Evolutionary conservation across 2,113 vertebrate species (phyloP).

Genomic region (Passer domesticus): DNA sequence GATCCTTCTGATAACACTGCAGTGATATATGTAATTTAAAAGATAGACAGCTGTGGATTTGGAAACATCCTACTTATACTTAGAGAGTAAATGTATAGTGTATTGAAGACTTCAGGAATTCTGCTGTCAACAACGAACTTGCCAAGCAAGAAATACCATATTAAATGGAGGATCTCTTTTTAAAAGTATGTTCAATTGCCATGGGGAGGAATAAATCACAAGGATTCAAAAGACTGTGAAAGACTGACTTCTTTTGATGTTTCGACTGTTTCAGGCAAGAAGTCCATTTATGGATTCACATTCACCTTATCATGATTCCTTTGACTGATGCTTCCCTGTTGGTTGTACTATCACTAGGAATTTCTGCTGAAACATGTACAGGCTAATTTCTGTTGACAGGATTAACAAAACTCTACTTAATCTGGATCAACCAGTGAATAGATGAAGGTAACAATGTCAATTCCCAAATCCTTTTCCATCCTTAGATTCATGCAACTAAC

Average conservation of each 20-base stretch:
- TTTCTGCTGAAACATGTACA: background rate
- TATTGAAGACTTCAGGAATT: background rate
- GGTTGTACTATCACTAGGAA: background rate
- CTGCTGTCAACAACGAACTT: background rate
- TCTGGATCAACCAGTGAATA: background rate
- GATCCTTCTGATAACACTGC: background rate
- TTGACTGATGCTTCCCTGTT: background rate
- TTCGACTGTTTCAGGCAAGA: background rate
- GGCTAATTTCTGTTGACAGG: background rate
- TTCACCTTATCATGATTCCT: background rate
- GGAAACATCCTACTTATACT: background rate
- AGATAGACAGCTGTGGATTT: background rate
- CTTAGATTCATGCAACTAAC: background rate
- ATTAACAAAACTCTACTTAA: slow-evolving; percentile 24
- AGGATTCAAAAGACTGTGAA: background rate
- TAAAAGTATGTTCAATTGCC: background rate
- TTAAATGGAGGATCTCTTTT: background rate
- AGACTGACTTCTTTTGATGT: background rate
- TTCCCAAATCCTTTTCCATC: background rate
- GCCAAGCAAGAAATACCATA: background rate
- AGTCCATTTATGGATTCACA: background rate
- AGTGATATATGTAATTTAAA: background rate
- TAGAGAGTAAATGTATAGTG: background rate
- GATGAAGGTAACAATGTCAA: background rate
- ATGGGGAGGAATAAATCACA: background rate